Percentiles rank a stretch among this genome's conserved stretches.
Conservation (phyloP, 2,113 vertebrate species). For the Poeciliopsis occidentalis region DNA sequence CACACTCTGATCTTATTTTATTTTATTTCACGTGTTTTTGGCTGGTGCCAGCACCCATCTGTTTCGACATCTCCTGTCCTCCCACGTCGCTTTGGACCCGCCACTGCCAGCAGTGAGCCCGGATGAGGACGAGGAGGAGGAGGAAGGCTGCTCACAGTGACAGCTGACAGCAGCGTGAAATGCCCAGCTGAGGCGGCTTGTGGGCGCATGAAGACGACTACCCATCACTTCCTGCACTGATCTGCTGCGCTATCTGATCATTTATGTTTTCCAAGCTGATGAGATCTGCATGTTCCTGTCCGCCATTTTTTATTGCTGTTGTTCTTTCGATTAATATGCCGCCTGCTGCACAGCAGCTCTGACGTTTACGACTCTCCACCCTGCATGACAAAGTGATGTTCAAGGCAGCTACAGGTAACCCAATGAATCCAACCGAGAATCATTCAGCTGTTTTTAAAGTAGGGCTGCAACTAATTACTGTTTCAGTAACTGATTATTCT, state of each 20-base stretch:
- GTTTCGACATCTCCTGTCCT: constrained; percentile 56
- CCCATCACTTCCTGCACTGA: constrained; percentile 3
- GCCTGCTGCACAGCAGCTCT: constrained; percentile 1
- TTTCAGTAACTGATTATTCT: too few relatives aligned
- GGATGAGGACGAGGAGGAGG: constrained; percentile 23
- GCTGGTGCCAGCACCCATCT: constrained; percentile 58
- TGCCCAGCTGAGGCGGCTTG: constrained; percentile 22
- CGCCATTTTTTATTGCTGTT: constrained; percentile 6
- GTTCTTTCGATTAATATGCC: background rate
- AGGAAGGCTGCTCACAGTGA: constrained; percentile 37
- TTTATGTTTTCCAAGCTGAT: constrained; percentile 15
- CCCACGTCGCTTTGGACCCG: constrained; percentile 54
- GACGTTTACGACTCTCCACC: constrained; percentile 2
- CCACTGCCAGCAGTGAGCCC: constrained; percentile 18
- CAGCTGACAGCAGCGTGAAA: constrained; percentile 45
- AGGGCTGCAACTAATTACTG: too few relatives aligned
- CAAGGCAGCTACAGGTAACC: background rate
- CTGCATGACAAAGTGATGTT: background rate
- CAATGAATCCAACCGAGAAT: background rate
- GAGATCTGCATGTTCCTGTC: background rate
- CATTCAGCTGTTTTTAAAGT: background rate
- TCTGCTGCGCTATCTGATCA: background rate
- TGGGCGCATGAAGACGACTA: constrained; percentile 3
- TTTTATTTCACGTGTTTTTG: constrained; percentile 38
- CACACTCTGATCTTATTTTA: constrained; percentile 25